phyloP scores from a whole-genome alignment of 1,140 invertebrate genomes.

The Gerris buenoi region DNA sequence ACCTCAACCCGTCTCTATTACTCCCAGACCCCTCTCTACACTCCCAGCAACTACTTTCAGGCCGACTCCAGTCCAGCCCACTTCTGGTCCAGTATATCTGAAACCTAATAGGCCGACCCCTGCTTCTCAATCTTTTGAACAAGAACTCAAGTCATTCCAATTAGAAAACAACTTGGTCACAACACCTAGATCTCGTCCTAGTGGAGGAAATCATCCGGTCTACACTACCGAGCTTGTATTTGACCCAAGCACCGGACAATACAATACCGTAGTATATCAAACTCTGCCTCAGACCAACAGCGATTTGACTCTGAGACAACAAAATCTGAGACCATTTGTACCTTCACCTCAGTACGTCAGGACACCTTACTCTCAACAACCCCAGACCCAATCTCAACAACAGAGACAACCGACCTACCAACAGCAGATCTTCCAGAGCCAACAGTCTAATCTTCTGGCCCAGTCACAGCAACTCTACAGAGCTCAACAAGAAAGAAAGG shows the following conservation, averaged over 20 bases:
- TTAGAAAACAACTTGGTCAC: slow-evolving; percentile 44
- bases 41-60: slow-evolving; percentile 48
- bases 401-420: slow-evolving; percentile 30
- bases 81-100: slow-evolving; percentile 17
- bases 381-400: slow-evolving; percentile 12
- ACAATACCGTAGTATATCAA: slow-evolving; percentile 64
- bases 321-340: slow-evolving; percentile 50
- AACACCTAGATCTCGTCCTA: slow-evolving; percentile 23
- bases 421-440: slow-evolving; percentile 52
- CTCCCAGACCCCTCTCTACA: slow-evolving; percentile 37
- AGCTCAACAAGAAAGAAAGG: slow-evolving; percentile 42
- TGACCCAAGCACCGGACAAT: slow-evolving; percentile 59
- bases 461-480: slow-evolving; percentile 57
- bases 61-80: slow-evolving; percentile 36
- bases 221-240: slow-evolving; percentile 61
- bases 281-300: slow-evolving; percentile 50
- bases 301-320: slow-evolving; percentile 50
- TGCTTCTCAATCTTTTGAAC: slow-evolving; percentile 44
- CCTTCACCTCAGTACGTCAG: slow-evolving; percentile 16
- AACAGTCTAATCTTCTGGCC: slow-evolving; percentile 47
- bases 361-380: slow-evolving; percentile 18
- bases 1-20: slow-evolving; percentile 33
- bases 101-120: slow-evolving; percentile 31
- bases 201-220: slow-evolving; percentile 32
- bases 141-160: slow-evolving; percentile 60